These are phyloP conservation scores for Rhynchonema sp. DNA, from an alignment of 2,888 invertebrate genomes.

Conservation along the genomic window DNA sequence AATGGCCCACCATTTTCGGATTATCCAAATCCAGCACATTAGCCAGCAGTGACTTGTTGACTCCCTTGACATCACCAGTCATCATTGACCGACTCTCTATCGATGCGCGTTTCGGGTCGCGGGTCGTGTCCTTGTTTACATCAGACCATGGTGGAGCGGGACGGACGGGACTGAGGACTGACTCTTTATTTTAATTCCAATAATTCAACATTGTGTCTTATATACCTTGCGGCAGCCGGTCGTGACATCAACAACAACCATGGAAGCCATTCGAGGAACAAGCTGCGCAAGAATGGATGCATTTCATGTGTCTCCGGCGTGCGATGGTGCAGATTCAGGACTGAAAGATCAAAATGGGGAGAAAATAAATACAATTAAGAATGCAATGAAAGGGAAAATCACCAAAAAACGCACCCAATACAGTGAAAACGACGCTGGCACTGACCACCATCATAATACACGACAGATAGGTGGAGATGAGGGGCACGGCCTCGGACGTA, in stretches of 20 bases:
- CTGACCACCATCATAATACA: slow-evolving; percentile 9
- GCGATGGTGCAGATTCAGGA: slow-evolving; percentile 7
- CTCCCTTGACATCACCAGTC: too few species aligned
- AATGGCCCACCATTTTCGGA: not conserved
- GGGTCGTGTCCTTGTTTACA: too few species aligned
- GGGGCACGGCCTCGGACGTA: slow-evolving; percentile 93
- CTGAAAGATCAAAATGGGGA: too few species aligned
- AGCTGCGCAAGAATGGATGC: slow-evolving; percentile 3
- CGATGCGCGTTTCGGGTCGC: too few species aligned
- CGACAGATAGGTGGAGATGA: slow-evolving; percentile 45
- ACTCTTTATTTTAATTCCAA: too few species aligned
- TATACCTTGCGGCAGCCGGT: slow-evolving; percentile 3
- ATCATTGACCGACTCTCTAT: too few species aligned
- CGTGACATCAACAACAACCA: slow-evolving; percentile 8
- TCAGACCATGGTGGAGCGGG: too few species aligned
- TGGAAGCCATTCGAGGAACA: slow-evolving; percentile 8
- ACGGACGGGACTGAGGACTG: too few species aligned
- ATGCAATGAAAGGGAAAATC: not conserved
- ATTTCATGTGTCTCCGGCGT: slow-evolving; percentile 7
- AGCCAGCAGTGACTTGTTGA: slow-evolving; percentile 2
- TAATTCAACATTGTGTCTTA: too few species aligned
- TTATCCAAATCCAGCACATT: slow-evolving; percentile 2
- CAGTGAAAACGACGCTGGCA: slow-evolving; percentile 7
- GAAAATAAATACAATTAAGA: too few species aligned
- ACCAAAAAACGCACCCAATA: not conserved